phyloP scores from a whole-genome alignment of 2,797 vertebrate genomes.

The Thunnus albacares region DNA sequence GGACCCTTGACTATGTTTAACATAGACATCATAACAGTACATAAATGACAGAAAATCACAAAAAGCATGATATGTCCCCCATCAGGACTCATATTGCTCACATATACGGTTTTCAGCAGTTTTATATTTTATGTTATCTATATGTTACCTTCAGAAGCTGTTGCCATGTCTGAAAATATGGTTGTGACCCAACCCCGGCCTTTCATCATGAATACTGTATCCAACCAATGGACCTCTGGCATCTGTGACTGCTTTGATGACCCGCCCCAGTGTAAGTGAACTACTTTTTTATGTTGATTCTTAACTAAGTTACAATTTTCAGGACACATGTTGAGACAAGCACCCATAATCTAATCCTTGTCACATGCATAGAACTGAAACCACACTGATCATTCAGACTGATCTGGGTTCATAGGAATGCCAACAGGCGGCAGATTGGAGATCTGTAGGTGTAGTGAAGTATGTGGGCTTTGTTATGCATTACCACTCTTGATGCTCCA shows the following conservation, averaged over 20 bases:
- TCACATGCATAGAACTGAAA: background rate
- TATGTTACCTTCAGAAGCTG: slow-evolving; percentile 17
- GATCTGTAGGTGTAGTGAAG: background rate
- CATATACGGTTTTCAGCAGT: background rate
- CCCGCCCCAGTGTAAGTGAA: slow-evolving; percentile 59
- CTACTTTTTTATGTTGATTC: no score
- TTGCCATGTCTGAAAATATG: slow-evolving; percentile 25
- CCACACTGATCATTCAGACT: background rate
- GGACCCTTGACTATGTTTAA: no score
- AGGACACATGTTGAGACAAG: background rate
- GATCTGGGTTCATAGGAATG: slow-evolving; percentile 8
- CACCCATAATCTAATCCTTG: background rate
- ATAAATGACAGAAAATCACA: no score
- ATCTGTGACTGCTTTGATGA: slow-evolving; percentile 72
- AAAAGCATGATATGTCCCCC: no score
- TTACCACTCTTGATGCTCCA: background rate
- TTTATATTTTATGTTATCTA: background rate
- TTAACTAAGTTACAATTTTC: background rate
- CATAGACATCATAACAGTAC: no score
- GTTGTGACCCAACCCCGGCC: slow-evolving; percentile 49
- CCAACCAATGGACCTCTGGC: slow-evolving; percentile 63
- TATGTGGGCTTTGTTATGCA: background rate
- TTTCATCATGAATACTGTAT: slow-evolving; percentile 12
- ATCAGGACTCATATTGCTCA: no score
- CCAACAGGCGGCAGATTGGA: background rate